phyloP scores from a whole-genome alignment of 1,140 invertebrate species.

The Drosophila bocki region DNA sequence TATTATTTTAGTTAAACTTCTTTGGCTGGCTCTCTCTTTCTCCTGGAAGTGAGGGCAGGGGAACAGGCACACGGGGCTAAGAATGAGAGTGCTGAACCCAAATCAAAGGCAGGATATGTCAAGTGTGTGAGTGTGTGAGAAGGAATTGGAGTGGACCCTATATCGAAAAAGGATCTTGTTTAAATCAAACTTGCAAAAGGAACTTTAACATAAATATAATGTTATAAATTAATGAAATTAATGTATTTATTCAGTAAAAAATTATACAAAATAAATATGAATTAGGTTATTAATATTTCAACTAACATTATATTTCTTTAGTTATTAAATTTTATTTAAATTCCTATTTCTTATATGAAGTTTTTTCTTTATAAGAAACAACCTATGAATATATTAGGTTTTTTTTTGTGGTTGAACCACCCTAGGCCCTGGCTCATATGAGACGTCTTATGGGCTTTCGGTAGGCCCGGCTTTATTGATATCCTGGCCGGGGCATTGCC shows the following conservation, averaged over 20 bases:
- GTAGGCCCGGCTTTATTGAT: constrained; percentile 71
- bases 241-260: no score
- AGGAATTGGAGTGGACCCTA: constrained; percentile 38
- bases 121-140: constrained; percentile 25
- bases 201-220: no score
- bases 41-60: neutral
- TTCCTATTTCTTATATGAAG: no score
- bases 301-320: no score
- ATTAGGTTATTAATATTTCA: no score
- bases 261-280: no score
- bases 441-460: constrained; percentile 45
- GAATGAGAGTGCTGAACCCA: constrained; percentile 53
- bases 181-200: no score
- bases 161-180: neutral
- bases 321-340: no score
- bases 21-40: constrained; percentile 14
- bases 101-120: constrained; percentile 68
- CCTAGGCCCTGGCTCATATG: constrained; percentile 9
- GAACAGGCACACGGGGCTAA: constrained; percentile 1
- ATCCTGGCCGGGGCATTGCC: constrained; percentile 52
- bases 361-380: neutral
- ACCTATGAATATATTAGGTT: constrained; percentile 1
- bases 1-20: constrained; percentile 82
- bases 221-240: no score
- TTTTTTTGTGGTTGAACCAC: neutral